Percentiles rank a stretch among this genome's conserved stretches.
Conservation (phyloP, 2,797 vertebrate species). For the Enteromius mattozi region DNA sequence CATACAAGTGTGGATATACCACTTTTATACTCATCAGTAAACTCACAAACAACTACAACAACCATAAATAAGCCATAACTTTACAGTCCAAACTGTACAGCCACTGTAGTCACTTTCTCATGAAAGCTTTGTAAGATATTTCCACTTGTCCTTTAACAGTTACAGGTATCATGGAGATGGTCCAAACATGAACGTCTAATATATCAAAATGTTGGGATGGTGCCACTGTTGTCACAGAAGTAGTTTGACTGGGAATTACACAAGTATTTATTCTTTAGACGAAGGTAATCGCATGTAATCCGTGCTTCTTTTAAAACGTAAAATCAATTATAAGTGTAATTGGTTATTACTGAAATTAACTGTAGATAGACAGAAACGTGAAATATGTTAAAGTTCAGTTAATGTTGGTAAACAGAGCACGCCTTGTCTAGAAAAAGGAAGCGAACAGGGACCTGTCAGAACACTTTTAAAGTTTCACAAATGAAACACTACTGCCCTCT, state of each 20-base stretch:
- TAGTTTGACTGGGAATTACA: conserved; percentile 16
- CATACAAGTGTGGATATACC: background rate
- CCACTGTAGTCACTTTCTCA: background rate
- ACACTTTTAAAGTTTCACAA: conserved; percentile 16
- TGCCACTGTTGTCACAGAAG: conserved; percentile 23
- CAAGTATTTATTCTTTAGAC: background rate
- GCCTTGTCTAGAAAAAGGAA: background rate
- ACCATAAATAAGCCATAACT: conserved; percentile 25
- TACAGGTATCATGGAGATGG: background rate
- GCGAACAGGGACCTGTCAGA: background rate
- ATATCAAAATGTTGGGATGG: conserved; percentile 13
- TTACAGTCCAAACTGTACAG: background rate
- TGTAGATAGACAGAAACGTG: background rate
- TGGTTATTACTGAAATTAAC: background rate
- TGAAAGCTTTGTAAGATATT: background rate
- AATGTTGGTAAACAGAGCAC: conserved; percentile 10
- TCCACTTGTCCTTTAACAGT: background rate
- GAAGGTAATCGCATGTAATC: conserved; percentile 7
- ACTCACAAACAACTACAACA: background rate
- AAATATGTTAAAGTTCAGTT: conserved; percentile 4
- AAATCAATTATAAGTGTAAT: background rate
- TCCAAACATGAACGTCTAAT: conserved; percentile 25
- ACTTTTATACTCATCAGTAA: background rate
- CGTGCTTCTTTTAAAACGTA: background rate
- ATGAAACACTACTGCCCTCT: conserved; percentile 73